A percentile compares a stretch with the other conserved stretches of the same genome.
These are phyloP conservation scores for Stenichneumon culpator DNA, from an alignment of 2,888 invertebrate species.

Conservation along the genomic window DNA sequence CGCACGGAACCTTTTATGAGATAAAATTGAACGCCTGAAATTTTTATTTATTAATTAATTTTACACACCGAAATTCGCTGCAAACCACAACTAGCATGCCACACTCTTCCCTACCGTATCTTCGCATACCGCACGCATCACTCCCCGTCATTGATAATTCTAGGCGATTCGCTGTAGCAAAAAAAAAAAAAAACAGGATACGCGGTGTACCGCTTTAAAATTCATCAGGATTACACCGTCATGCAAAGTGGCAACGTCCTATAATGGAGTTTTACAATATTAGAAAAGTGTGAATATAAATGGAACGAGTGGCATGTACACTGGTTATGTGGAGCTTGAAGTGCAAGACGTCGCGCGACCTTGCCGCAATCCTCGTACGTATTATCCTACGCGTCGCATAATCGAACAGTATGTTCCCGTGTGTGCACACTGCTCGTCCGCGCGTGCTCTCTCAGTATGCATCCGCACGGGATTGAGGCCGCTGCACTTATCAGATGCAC, in stretches of 20 bases:
- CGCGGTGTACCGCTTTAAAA: conserved; percentile 1
- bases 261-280: background rate
- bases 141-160: background rate
- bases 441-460: conserved; percentile 20
- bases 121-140: background rate
- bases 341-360: conserved; percentile 43
- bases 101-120: too few relatives aligned
- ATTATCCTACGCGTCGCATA: conserved; percentile 45
- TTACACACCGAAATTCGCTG: too few relatives aligned
- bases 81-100: too few relatives aligned
- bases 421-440: background rate
- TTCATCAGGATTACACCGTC: background rate
- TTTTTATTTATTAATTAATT: too few relatives aligned
- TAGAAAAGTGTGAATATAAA: background rate
- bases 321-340: conserved; percentile 5
- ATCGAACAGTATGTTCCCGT: conserved; percentile 2
- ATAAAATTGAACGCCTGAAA: too few relatives aligned
- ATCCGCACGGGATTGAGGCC: conserved; percentile 27
- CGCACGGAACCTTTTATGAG: too few relatives aligned
- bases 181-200: conserved; percentile 10
- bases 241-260: background rate
- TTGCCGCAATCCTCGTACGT: conserved; percentile 48
- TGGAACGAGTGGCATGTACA: background rate
- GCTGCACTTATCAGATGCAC: conserved; percentile 50
- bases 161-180: background rate